Evolutionary conservation across 64 coral and sea anemone genomes (phyloP), one percentile per base, ranked within the genome.

Genomic region (Platygyra sinensis): DNA sequence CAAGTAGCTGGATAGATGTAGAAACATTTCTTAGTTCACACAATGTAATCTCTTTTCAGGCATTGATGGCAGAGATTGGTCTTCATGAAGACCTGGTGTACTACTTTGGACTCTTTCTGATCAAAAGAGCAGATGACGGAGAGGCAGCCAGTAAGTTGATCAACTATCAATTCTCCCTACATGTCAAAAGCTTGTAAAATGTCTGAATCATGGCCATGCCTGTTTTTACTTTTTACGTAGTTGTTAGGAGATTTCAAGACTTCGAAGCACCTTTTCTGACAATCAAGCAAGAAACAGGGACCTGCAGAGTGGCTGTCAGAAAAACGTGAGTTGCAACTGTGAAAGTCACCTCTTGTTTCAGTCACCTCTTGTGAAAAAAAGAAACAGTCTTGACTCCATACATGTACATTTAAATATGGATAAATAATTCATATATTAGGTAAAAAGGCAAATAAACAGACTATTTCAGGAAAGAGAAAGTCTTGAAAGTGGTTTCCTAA

Each of bases 81-180:
- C 77, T 98, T 25, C 88, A 82, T 86, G 87, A 98, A 55, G 84
- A 93, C 3, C 49, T 93, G 14, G 87, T 98, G 4, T 80, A 98
- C 55, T 95, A 98, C 74, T 98, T 98, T 90, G 91, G 90, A 22
- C 90, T 98, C 72, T 98, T 88, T 73, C 89, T 98, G 5, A 93
- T 98, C 22, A 88, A 95, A 78, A 93, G 83, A 91, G 93, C 90
- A 39, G 96, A 98, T 11, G 94, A 93, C 74, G 93, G 93, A 19
- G 90, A 95, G 62, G 78, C 90, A 28, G 75, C 93, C 63, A 93
- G 96, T 98, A 77, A 96, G 95, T 88, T 3, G 27, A 71, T 67
- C 11, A 19, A 72, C n/a, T 67, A 57, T 57, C 54, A 57, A 57
- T 57, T 57, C 54, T 57, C 54, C 12, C 11, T 14, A 57, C 54